phyloP scores from a whole-genome alignment of 2,888 invertebrate genomes.

The Chironomus tentans region DNA sequence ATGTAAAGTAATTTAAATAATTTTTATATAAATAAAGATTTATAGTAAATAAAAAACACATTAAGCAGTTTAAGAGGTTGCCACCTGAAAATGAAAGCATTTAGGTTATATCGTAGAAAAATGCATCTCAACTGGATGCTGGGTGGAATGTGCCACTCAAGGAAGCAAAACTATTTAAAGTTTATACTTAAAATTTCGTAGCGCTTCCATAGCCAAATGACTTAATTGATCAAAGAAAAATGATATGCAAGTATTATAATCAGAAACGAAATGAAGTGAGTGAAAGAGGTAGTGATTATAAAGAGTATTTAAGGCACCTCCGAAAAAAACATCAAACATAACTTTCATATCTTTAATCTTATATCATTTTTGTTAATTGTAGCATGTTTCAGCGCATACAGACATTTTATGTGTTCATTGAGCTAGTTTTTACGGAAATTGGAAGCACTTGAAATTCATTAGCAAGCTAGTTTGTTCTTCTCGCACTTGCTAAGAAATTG shows the following conservation, averaged over 20 bases:
- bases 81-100: too few relatives aligned
- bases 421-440: background rate
- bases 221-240: background rate
- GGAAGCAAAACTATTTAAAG: background rate
- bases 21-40: too few relatives aligned
- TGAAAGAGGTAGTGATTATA: background rate
- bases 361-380: conserved; percentile 11
- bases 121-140: background rate
- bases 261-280: background rate
- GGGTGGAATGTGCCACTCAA: background rate
- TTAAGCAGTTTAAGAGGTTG: too few relatives aligned
- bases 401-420: conserved; percentile 1
- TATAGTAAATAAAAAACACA: too few relatives aligned
- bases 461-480: background rate
- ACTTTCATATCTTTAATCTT: conserved; percentile 5
- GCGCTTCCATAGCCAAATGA: background rate
- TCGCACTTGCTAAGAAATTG: background rate
- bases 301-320: background rate
- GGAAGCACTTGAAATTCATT: background rate
- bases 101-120: too few relatives aligned
- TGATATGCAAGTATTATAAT: background rate
- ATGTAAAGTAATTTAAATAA: too few relatives aligned
- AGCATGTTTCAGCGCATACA: background rate
- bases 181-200: too few relatives aligned
- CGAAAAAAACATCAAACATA: background rate